Evolutionary conservation across 2,113 vertebrate species (phyloP), one percentile per base, ranked within the genome.

Genomic region (Thamnaconus septentrionalis): DNA sequence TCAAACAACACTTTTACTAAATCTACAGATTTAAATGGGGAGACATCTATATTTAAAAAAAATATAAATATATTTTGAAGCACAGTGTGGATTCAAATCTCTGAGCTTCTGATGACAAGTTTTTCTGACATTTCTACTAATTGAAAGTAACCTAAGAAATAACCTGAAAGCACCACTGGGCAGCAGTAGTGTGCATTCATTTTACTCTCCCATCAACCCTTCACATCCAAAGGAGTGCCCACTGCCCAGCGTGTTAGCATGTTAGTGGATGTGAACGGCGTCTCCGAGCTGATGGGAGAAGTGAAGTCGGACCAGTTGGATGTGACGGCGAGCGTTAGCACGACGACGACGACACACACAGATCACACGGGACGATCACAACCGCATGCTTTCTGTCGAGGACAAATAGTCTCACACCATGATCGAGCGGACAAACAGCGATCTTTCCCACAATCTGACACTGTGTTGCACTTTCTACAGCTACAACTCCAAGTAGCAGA

Each of bases 351-450:
- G n/a, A 50, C 50, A 65, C 50, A 63, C 50, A 55, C 9, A 62
- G 69, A 69, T 64, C 68, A 89, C 84, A 85, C 63, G 73, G 39
- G 61, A 84, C 72, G 77, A 75, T 67, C 79, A 92, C 85, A 80
- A 82, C 78, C 18, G 80, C 91, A 93, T 93, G 92, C 92, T 85
- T 88, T 85, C 83, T 71, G 76, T 66, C 73, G 54, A 77, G 39
- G 47, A 52, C n/a, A 55, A 55, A 80, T 56, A 71, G 52, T 47
- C 57, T 64, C 61, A 85, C 71, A 56, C 56, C 69, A 78, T 61
- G 51, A 77, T 75, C 83, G 67, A 69, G 75, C 65, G 63, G 56
- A 90, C 78, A 84, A 18, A 80, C 73, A 86, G 54, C 81, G 82
- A 76, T 85, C 18, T 31, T 81, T 86, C 81, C 82, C 76, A 84